These are phyloP conservation scores for Apus apus DNA, from an alignment of 2,113 vertebrate genomes.

Conservation along the genomic window DNA sequence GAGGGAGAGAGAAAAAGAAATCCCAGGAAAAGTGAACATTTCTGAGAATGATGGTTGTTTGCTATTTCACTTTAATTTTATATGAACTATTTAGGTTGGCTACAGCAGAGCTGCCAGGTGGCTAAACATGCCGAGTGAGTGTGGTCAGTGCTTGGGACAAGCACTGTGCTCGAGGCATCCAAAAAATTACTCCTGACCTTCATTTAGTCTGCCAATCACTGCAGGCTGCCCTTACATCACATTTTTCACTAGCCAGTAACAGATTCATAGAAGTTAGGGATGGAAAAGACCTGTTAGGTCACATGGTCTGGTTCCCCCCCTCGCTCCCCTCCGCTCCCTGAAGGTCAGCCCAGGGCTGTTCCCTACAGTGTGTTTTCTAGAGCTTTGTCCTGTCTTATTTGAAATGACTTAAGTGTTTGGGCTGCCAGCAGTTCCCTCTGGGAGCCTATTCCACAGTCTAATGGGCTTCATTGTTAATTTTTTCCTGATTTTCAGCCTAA, in stretches of 20 bases:
- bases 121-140: slow-evolving; percentile 72
- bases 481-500: slow-evolving; percentile 63
- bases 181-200: slow-evolving; percentile 68
- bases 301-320: not conserved
- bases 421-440: slow-evolving; percentile 56
- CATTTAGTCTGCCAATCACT: slow-evolving; percentile 63
- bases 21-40: slow-evolving; percentile 67
- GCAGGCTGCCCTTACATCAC: slow-evolving; percentile 63
- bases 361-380: slow-evolving; percentile 31
- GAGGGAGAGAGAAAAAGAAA: slow-evolving; percentile 38
- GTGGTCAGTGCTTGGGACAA: slow-evolving; percentile 68
- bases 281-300: slow-evolving; percentile 57
- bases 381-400: slow-evolving; percentile 55
- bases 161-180: slow-evolving; percentile 54
- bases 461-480: slow-evolving; percentile 42
- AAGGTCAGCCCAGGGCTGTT: slow-evolving; percentile 51
- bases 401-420: slow-evolving; percentile 48
- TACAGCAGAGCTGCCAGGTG: slow-evolving; percentile 69
- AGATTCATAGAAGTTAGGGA: slow-evolving; percentile 39
- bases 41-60: slow-evolving; percentile 72
- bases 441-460: slow-evolving; percentile 48
- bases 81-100: slow-evolving; percentile 74
- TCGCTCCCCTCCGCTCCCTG: not conserved
- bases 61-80: slow-evolving; percentile 67
- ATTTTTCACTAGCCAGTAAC: slow-evolving; percentile 56